These are phyloP conservation scores for Saguinus midas DNA, from an alignment of 2,113 vertebrate genomes.

Conservation along the genomic window DNA sequence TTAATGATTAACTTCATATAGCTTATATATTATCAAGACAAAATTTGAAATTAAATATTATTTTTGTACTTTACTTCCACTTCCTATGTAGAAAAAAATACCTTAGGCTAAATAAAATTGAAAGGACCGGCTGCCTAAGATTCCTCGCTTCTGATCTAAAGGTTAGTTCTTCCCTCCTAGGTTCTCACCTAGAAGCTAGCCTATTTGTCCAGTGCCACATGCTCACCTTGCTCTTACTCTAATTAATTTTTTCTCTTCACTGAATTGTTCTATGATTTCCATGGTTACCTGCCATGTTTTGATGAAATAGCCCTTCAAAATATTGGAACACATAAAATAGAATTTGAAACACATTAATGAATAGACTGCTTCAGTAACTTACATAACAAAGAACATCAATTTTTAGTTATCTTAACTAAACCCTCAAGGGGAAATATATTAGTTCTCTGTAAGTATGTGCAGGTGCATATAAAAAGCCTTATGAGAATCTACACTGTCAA, in stretches of 20 bases:
- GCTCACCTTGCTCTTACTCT: not conserved
- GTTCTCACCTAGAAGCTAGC: not conserved
- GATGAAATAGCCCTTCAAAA: not conserved
- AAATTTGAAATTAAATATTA: not conserved
- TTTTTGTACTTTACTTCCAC: not conserved
- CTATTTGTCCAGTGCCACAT: not conserved
- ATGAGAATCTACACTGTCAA: not conserved
- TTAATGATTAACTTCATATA: not conserved
- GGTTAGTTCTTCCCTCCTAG: not conserved
- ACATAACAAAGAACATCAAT: not conserved
- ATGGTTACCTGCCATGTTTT: not conserved
- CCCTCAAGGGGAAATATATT: not conserved
- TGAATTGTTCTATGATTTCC: not conserved
- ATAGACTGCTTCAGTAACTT: not conserved
- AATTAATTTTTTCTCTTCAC: not conserved
- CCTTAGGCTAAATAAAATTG: not conserved
- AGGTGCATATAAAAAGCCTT: not conserved
- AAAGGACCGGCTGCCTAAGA: not conserved
- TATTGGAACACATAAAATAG: conserved; percentile 1
- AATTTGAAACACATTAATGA: not conserved
- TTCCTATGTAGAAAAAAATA: not conserved
- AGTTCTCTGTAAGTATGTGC: not conserved
- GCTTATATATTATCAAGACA: not conserved
- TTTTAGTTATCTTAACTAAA: conserved; percentile 43
- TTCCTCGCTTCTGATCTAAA: not conserved